These are phyloP conservation scores for Myxocyprinus asiaticus DNA, from an alignment of 2,113 vertebrate species.

Conservation along the genomic window DNA sequence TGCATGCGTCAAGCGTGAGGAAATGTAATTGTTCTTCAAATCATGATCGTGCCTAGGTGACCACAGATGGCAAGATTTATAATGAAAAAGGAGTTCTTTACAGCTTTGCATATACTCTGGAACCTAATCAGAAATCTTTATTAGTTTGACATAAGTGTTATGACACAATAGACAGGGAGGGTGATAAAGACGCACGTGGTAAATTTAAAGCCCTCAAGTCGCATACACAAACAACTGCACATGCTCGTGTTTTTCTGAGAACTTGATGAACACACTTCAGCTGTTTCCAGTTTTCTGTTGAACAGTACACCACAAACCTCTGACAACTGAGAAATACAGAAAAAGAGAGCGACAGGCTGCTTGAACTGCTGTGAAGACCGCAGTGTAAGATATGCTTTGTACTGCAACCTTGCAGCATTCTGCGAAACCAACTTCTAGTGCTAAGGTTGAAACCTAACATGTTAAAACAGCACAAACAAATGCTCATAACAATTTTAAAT, in stretches of 20 bases:
- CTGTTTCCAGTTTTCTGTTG: conserved; percentile 77
- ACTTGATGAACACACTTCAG: conserved; percentile 64
- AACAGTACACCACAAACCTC: conserved; percentile 57
- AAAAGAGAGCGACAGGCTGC: conserved; percentile 22
- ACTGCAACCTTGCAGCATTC: neutral
- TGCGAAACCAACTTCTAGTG: neutral
- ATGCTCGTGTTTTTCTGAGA: conserved; percentile 64
- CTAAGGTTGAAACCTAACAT: neutral
- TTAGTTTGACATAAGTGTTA: conserved; percentile 4
- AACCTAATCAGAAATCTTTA: neutral
- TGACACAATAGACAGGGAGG: neutral
- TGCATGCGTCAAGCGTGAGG: too few species aligned
- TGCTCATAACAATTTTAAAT: too few species aligned
- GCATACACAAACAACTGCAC: conserved; percentile 66
- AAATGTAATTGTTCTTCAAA: too few species aligned
- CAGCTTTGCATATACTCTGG: neutral
- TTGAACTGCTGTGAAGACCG: neutral
- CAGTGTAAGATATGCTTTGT: neutral
- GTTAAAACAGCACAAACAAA: neutral
- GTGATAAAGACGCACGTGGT: conserved; percentile 38
- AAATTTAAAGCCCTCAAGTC: conserved; percentile 68
- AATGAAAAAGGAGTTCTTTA: too few species aligned
- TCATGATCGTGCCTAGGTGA: too few species aligned
- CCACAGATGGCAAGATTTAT: too few species aligned
- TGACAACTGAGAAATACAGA: conserved; percentile 12